Percentiles rank a stretch among this genome's conserved stretches.
Evolutionary conservation across 2,113 vertebrate genomes (phyloP).

Genomic region (Barnardius zonarius): DNA sequence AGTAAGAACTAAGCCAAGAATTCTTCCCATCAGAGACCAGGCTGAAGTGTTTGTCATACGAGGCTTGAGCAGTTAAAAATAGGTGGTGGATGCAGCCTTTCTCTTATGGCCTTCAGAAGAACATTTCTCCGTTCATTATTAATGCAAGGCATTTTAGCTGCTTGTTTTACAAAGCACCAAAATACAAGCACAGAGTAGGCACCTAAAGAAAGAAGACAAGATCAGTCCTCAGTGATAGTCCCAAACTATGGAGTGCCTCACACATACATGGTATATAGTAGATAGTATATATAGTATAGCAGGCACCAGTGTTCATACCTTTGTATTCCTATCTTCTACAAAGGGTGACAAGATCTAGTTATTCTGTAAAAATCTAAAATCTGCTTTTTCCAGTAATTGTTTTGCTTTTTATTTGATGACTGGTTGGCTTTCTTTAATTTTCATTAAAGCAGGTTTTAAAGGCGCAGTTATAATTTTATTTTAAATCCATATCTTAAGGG

Average conservation of each 20-base stretch:
- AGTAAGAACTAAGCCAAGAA: not conserved
- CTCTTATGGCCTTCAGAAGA: not conserved
- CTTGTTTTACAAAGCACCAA: not conserved
- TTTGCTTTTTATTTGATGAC: not conserved
- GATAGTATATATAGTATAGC: not conserved
- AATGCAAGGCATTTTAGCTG: not conserved
- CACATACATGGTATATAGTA: not conserved
- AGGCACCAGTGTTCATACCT: not conserved
- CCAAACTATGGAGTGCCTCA: not conserved
- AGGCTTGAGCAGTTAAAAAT: not conserved
- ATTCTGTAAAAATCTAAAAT: not conserved
- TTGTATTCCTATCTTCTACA: not conserved
- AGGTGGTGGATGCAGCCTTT: not conserved
- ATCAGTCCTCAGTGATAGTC: not conserved
- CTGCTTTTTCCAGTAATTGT: not conserved
- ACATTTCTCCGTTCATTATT: not conserved
- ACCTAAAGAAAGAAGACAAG: not conserved
- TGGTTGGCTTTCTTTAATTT: not conserved
- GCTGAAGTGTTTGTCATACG: not conserved
- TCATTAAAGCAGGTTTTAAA: not conserved
- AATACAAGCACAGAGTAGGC: not conserved
- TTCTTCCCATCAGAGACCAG: not conserved
- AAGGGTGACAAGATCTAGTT: not conserved
- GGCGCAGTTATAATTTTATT: not conserved
- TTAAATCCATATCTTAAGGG: not conserved